Percentiles rank a stretch among this genome's conserved stretches.
Evolutionary conservation across 2,888 invertebrate species (phyloP).

Genomic region (Acleris cristana): DNA sequence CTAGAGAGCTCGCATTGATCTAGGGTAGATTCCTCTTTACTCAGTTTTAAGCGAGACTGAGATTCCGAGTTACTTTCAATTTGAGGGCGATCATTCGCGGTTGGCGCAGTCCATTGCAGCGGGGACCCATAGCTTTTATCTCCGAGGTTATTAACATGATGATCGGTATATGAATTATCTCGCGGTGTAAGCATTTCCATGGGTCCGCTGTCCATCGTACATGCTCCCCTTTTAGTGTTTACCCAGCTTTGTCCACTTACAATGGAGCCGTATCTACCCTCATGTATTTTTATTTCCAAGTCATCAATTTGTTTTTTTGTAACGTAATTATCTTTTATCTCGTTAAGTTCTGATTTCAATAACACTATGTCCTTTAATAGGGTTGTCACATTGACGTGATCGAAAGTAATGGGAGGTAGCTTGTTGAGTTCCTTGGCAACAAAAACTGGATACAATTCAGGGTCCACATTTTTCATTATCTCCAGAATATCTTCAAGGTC

Average conservation of each 20-base stretch:
- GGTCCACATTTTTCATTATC: neutral
- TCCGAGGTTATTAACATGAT: too few species aligned
- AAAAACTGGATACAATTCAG: neutral
- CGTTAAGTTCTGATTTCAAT: neutral
- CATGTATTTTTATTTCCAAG: neutral
- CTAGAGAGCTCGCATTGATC: too few species aligned
- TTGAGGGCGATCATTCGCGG: too few species aligned
- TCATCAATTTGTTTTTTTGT: neutral
- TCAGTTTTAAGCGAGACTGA: neutral
- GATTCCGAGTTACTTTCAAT: too few species aligned
- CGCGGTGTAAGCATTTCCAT: too few species aligned
- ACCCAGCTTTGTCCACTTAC: neutral
- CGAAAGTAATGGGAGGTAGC: too few species aligned
- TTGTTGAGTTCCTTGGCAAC: too few species aligned
- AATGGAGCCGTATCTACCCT: neutral
- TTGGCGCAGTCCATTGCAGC: neutral
- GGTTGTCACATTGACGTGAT: neutral
- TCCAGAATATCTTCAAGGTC: neutral
- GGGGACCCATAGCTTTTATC: too few species aligned
- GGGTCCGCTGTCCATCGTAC: neutral
- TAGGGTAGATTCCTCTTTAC: too few species aligned
- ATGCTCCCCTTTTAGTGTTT: neutral
- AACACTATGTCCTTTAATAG: neutral
- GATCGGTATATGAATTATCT: too few species aligned
- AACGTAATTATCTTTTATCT: neutral